phyloP scores from a whole-genome alignment of 2,797 vertebrate genomes.

The Peromyscus aztecus region DNA sequence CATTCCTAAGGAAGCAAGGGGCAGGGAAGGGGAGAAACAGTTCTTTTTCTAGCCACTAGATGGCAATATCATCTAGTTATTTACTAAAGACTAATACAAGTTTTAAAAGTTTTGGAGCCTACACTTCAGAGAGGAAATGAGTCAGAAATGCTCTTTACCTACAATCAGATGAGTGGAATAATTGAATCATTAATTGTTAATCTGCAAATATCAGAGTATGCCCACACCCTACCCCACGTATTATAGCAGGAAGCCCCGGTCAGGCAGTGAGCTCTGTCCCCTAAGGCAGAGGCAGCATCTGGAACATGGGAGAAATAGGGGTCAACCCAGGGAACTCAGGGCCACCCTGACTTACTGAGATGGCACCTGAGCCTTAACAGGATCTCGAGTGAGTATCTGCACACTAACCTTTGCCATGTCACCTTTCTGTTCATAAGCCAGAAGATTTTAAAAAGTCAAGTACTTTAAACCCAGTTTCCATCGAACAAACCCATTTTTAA shows the following conservation, averaged over 20 bases:
- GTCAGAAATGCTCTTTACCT: not conserved
- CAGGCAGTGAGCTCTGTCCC: not conserved
- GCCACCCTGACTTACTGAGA: not conserved
- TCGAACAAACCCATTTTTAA: not conserved
- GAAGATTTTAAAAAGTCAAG: not conserved
- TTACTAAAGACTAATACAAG: not conserved
- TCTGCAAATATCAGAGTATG: not conserved
- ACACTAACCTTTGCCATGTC: not conserved
- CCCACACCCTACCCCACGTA: not conserved
- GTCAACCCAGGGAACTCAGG: not conserved
- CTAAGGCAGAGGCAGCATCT: no score
- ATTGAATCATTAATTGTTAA: not conserved
- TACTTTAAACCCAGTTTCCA: not conserved
- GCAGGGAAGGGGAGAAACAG: not conserved
- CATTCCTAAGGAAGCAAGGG: not conserved
- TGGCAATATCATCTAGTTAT: slow-evolving; percentile 39
- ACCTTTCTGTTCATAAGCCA: not conserved
- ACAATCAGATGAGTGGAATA: not conserved
- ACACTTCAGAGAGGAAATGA: not conserved
- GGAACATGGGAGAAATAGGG: not conserved
- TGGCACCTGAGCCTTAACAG: not conserved
- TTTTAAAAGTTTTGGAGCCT: not conserved
- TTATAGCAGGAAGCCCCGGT: not conserved
- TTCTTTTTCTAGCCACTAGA: slow-evolving; percentile 67
- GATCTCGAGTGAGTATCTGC: no score